These are phyloP conservation scores for Plectus sambesii DNA, from an alignment of 1,140 invertebrate species.

Conservation along the genomic window DNA sequence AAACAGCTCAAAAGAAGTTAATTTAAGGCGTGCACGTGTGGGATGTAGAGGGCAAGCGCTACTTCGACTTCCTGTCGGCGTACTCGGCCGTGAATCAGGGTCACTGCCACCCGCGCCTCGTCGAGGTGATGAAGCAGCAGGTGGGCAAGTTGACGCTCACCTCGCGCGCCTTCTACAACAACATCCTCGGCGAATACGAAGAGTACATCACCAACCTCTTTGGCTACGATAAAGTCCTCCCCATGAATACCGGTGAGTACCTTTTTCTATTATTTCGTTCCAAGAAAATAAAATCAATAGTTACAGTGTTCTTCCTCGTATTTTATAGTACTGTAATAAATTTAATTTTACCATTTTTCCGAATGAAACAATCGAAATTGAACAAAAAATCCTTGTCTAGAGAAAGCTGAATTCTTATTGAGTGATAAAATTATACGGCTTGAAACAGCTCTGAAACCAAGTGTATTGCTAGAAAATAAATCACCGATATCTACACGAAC, in stretches of 20 bases:
- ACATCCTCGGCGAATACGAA: constrained; percentile 79
- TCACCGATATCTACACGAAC: too few species aligned
- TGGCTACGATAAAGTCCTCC: constrained; percentile 78
- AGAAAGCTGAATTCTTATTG: constrained; percentile 1
- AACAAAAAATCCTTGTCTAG: constrained; percentile 5
- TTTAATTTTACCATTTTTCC: too few species aligned
- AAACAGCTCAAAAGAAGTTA: constrained; percentile 14
- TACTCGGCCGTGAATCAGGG: constrained; percentile 97
- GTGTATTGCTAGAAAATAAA: too few species aligned
- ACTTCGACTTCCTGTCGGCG: constrained; percentile 88
- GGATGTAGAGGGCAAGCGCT: constrained; percentile 88
- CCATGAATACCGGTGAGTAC: constrained; percentile 88
- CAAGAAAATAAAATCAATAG: too few species aligned
- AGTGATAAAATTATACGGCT: too few species aligned
- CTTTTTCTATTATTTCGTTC: too few species aligned
- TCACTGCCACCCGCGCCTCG: constrained; percentile 88
- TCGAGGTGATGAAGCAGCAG: constrained; percentile 64
- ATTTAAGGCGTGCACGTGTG: constrained; percentile 71
- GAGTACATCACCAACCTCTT: constrained; percentile 77
- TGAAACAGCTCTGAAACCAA: too few species aligned
- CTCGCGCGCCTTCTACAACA: constrained; percentile 79
- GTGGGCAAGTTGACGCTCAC: constrained; percentile 60
- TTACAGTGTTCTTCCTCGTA: too few species aligned
- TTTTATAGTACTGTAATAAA: too few species aligned
- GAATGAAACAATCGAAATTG: too few species aligned